Conservation (phyloP, 2,797 vertebrate species). For the Falco novaeseelandiae region DNA sequence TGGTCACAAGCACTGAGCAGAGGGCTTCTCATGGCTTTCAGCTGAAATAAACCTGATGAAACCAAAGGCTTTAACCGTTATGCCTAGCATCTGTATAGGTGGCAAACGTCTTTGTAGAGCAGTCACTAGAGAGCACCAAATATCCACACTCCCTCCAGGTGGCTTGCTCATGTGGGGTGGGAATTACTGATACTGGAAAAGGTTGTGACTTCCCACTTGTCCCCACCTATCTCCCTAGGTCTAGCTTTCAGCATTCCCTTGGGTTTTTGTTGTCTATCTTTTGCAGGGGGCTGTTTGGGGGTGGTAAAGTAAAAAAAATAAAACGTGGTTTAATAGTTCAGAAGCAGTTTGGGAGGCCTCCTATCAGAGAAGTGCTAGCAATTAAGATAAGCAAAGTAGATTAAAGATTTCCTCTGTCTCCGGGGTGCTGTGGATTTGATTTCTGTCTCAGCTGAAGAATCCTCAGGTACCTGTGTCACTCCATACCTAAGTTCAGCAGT, state of each 20-base stretch:
- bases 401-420: neutral
- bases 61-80: neutral
- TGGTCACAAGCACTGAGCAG: neutral
- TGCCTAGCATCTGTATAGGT: neutral
- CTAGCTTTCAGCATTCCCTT: neutral
- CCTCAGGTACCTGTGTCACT: neutral
- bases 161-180: neutral
- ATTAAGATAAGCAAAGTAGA: neutral
- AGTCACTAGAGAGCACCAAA: conserved; percentile 60
- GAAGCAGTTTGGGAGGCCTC: neutral
- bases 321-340: neutral
- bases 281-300: neutral
- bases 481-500: neutral
- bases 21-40: neutral
- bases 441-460: neutral
- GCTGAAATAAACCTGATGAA: neutral
- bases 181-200: neutral
- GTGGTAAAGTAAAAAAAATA: neutral
- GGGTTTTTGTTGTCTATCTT: neutral
- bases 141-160: neutral
- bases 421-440: neutral
- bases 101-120: neutral
- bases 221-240: neutral
- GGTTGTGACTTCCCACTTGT: neutral
- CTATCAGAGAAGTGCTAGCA: neutral